Conservation (phyloP, 2,888 invertebrate genomes). For the Ophion slaviceki region DNA sequence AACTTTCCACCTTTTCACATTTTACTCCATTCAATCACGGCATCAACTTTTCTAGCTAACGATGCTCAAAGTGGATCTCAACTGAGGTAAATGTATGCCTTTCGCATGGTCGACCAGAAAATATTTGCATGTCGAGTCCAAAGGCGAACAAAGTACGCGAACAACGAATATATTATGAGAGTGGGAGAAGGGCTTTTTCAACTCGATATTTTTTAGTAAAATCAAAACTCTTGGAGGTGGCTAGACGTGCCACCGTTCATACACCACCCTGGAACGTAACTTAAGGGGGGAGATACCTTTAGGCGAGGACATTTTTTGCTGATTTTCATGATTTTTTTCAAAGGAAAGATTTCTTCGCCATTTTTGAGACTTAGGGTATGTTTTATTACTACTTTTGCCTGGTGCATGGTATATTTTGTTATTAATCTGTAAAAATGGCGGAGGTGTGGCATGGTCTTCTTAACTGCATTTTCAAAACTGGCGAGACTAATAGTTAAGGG, state of each 20-base stretch:
- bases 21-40: conserved; percentile 25
- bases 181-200: background rate
- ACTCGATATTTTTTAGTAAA: background rate
- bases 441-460: no score
- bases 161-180: conserved; percentile 9
- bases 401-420: no score
- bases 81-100: background rate
- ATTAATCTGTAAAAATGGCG: no score
- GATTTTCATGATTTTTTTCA: no score
- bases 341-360: no score
- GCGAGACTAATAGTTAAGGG: no score
- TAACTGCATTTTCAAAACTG: no score
- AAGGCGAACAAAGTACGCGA: background rate
- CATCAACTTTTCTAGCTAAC: background rate
- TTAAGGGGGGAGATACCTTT: no score
- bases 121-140: conserved; percentile 14
- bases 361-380: no score
- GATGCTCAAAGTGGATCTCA: background rate
- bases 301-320: no score
- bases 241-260: background rate
- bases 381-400: no score
- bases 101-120: background rate
- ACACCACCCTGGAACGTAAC: background rate
- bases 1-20: conserved; percentile 14
- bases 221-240: background rate